Evolutionary conservation across 1,140 invertebrate species (phyloP).

Genomic region (Bombyx mori): ASM3026992v2 NC_085130.1:15391001-15391500

Average conservation of each 20-base stretch:
- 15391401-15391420: slow-evolving; percentile 6
- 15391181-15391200: slow-evolving; percentile 2
- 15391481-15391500: too few relatives aligned
- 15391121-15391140: too few relatives aligned
- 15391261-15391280: too few relatives aligned
- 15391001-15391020: background rate
- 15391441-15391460: background rate
- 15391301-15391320: too few relatives aligned
- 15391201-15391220: slow-evolving; percentile 7
- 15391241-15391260: slow-evolving; percentile 18
- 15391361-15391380: background rate
- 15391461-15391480: too few relatives aligned
- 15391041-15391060: too few relatives aligned
- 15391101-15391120: too few relatives aligned
- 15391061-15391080: too few relatives aligned
- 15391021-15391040: too few relatives aligned
- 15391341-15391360: slow-evolving; percentile 2
- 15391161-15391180: background rate
- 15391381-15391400: slow-evolving; percentile 14
- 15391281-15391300: too few relatives aligned
- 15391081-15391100: too few relatives aligned
- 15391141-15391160: background rate
- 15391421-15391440: slow-evolving; percentile 2
- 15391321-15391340: slow-evolving; percentile 16
- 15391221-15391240: slow-evolving; percentile 20